Base-by-base conservation (phyloP, 2,888 invertebrate genomes). In the Drosophila monieri region DNA sequence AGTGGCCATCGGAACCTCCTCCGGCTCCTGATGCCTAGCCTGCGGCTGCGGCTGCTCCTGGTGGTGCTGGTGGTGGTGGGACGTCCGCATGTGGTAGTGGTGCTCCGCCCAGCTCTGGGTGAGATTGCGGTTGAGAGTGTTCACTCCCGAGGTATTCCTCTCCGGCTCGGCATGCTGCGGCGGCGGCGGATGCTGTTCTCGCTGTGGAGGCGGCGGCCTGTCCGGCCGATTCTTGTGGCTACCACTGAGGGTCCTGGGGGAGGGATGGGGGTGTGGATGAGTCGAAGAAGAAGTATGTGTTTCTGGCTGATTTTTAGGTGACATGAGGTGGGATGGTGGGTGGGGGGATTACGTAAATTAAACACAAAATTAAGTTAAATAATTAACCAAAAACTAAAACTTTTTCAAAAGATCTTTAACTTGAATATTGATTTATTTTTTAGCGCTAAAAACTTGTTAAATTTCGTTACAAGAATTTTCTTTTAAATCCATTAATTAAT, bases 21-120 rank as follows among this genome's bases (percentile, higher is more conserved):
- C 6, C 35, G 2, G 14, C 35, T 35, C n/a, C 35, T 35, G n/a
- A 6, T 6, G 14, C 35, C n/a, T 5, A n/a, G n/a, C 1, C 6
- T 14, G 21, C 6, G 39, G 14, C 32, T 35, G n/a, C 25, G 18
- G 27, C 23, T 15, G 35, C 3, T 5, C 10, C 6, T 51, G 52
- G 32, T 12, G 5, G 12, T n/a, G 35, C 6, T 35, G 35, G 14
- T n/a, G n/a, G 6, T 35, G 35, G n/a, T n/a, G 35, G n/a, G n/a
- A n/a, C 35, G n/a, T n/a, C 9, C 10, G 12, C 23, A 48, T 46
- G 51, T 37, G 21, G 10, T 39, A 49, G 6, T 27, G 39, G 12
- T 35, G 43, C 6, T 60, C 54, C 18, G 49, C 54, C 67, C 62
- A 67, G 52, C 6, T 56, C 5, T 57, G 55, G 18, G 52, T 52